Conservation (phyloP, 2,113 vertebrate species). For the Chrysemys picta region DNA sequence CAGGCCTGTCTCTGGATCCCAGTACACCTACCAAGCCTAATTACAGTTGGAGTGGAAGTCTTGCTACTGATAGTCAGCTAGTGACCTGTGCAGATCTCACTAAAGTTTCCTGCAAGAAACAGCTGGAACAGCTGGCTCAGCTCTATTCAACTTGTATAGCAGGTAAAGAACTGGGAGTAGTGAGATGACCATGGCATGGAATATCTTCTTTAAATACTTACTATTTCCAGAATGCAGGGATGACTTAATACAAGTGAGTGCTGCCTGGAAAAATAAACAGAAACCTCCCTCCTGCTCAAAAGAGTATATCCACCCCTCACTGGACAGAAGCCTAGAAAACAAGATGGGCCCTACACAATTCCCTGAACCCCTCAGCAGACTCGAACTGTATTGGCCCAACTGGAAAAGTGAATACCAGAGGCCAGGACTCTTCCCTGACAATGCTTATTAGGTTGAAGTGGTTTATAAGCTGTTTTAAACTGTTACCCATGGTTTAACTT, state of each 20-base stretch:
- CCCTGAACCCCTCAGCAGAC: not conserved
- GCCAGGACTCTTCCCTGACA: not conserved
- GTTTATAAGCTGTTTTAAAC: not conserved
- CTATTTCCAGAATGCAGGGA: not conserved
- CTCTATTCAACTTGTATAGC: conserved; percentile 93
- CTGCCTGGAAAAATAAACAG: not conserved
- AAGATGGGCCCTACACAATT: not conserved
- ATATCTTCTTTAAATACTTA: not conserved
- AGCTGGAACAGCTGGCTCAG: conserved; percentile 88
- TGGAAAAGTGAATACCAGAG: not conserved
- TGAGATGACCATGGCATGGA: not conserved
- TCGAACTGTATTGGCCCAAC: not conserved
- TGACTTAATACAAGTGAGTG: not conserved
- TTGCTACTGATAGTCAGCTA: conserved; percentile 80
- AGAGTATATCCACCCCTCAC: not conserved
- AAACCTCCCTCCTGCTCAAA: not conserved
- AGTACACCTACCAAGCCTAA: conserved; percentile 80
- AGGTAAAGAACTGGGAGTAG: conserved; percentile 76
- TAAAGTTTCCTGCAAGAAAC: conserved; percentile 86
- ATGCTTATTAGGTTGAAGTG: not conserved
- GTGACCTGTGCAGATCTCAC: conserved; percentile 80
- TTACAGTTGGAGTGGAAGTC: conserved; percentile 73
- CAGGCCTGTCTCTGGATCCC: conserved; percentile 75
- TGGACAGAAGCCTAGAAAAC: not conserved
- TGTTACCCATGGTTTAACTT: not conserved